phyloP scores from a whole-genome alignment of 1,140 invertebrate genomes.

The Wiebesia pumilae region DNA sequence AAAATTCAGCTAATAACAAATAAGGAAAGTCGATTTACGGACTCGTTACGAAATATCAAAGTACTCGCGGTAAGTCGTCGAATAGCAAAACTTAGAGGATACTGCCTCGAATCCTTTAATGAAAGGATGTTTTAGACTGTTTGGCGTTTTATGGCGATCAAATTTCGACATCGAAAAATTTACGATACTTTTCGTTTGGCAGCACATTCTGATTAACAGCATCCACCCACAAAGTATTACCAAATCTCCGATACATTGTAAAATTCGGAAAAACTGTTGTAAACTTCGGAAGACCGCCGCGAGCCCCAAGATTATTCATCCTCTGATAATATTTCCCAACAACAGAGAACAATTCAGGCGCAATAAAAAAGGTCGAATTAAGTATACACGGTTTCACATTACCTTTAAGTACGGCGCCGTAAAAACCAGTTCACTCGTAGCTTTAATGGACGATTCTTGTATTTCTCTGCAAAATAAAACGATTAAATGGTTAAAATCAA shows the following conservation, averaged over 20 bases:
- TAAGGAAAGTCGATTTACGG: background rate
- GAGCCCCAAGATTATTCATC: background rate
- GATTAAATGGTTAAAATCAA: slow-evolving; percentile 8
- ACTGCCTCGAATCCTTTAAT: too few species aligned
- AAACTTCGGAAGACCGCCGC: background rate
- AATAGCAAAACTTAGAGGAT: background rate
- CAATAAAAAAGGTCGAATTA: background rate
- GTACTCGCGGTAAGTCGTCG: background rate
- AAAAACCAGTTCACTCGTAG: slow-evolving; percentile 5
- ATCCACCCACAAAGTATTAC: background rate
- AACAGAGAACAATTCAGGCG: background rate
- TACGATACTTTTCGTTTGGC: too few species aligned
- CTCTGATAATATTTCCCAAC: background rate
- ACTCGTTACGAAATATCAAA: background rate
- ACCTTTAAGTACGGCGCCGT: slow-evolving; percentile 27
- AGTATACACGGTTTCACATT: slow-evolving; percentile 5
- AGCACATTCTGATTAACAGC: too few species aligned
- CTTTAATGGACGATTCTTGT: slow-evolving; percentile 27
- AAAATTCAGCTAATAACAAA: background rate
- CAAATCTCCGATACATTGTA: background rate
- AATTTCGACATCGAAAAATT: too few species aligned
- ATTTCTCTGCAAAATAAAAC: slow-evolving; percentile 13
- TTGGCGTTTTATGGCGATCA: too few species aligned
- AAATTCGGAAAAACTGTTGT: background rate
- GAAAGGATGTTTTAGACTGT: background rate